These are phyloP conservation scores for Oxygymnocypris stewartii DNA, from an alignment of 2,113 vertebrate genomes.

Conservation along the genomic window DNA sequence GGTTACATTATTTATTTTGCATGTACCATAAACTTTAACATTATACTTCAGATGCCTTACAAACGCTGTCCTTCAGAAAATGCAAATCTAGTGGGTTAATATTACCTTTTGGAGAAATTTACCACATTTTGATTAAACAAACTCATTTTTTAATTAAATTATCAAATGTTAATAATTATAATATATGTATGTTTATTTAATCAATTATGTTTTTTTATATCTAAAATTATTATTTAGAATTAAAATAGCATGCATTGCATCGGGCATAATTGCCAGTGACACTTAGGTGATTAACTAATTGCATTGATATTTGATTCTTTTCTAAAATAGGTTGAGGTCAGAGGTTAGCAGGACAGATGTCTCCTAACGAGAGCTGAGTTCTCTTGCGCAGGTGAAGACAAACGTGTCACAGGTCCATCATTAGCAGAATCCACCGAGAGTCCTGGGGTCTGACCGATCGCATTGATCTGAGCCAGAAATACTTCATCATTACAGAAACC, in stretches of 20 bases:
- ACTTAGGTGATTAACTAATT: neutral
- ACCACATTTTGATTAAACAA: neutral
- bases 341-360: neutral
- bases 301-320: neutral
- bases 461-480: conserved; percentile 33
- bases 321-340: neutral
- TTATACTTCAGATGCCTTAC: neutral
- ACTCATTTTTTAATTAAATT: no score
- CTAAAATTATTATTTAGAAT: neutral
- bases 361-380: neutral
- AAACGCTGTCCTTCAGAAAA: neutral
- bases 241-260: neutral
- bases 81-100: neutral
- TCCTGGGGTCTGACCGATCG: neutral
- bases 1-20: neutral
- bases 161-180: no score
- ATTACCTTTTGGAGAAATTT: neutral
- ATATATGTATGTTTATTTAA: no score
- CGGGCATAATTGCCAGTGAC: neutral
- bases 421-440: conserved; percentile 10
- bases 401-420: neutral
- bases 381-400: neutral
- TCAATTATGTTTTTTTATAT: no score
- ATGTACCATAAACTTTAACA: neutral
- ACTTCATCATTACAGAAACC: neutral